phyloP scores from a whole-genome alignment of 2,797 vertebrate species.

The Toxotes lorentzi region DNA sequence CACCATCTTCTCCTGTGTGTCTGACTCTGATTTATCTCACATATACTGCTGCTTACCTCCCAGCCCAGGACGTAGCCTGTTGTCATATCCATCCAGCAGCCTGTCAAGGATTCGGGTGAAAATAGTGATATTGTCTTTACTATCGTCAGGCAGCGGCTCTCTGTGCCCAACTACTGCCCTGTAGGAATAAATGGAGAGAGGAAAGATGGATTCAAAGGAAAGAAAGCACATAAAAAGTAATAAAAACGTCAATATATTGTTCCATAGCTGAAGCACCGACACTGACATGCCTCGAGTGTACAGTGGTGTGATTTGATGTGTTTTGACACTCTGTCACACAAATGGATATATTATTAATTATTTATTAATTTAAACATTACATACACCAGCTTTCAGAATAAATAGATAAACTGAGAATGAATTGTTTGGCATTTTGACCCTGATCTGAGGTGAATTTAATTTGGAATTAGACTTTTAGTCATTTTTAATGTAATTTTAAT shows the following conservation, averaged over 20 bases:
- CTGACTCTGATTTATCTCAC: conserved; percentile 15
- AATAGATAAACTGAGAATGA: neutral
- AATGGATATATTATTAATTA: neutral
- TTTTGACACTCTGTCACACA: neutral
- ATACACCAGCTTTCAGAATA: neutral
- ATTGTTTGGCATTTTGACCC: neutral
- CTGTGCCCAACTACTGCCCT: conserved; percentile 93
- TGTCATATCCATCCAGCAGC: conserved; percentile 97
- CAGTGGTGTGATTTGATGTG: neutral
- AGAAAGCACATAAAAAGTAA: conserved; percentile 22
- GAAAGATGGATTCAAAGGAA: conserved; percentile 28
- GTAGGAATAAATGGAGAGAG: conserved; percentile 54
- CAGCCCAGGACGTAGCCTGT: conserved; percentile 95
- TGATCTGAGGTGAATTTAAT: neutral
- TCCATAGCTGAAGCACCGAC: conserved; percentile 3
- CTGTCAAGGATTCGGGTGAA: conserved; percentile 97
- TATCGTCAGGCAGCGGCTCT: conserved; percentile 94
- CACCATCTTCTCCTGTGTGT: neutral
- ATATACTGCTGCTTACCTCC: conserved; percentile 88
- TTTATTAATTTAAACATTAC: neutral
- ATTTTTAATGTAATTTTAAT: neutral
- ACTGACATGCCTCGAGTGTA: neutral
- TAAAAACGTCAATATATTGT: neutral
- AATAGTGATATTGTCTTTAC: conserved; percentile 98
- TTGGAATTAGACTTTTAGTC: neutral